Percentiles rank a stretch among this genome's conserved stretches.
phyloP scores from a whole-genome alignment of 1,140 invertebrate species.

The Hormaphis cornu region DNA sequence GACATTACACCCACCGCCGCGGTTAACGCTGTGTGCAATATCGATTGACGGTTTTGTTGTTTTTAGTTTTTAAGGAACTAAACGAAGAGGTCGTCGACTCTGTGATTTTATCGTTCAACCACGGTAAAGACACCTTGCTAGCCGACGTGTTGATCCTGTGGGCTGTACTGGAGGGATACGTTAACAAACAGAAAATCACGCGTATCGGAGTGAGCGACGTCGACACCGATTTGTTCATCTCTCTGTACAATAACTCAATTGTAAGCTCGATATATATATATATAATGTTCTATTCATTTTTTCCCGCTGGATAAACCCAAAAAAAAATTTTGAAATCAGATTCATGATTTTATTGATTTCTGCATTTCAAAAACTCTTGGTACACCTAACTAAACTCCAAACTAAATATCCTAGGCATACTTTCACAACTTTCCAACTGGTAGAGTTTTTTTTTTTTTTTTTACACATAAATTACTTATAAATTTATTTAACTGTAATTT shows the following conservation, averaged over 20 bases:
- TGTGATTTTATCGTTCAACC: constrained; percentile 57
- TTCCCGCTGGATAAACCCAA: background rate
- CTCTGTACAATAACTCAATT: constrained; percentile 65
- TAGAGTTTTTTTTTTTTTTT: too few relatives aligned
- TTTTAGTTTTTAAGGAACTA: constrained; percentile 61
- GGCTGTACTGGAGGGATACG: constrained; percentile 60
- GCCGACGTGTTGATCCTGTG: constrained; percentile 60
- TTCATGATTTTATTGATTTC: background rate
- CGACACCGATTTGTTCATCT: constrained; percentile 65
- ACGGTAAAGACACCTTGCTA: constrained; percentile 40
- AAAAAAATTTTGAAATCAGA: background rate
- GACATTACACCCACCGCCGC: background rate
- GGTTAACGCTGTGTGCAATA: too few relatives aligned
- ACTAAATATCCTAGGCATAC: too few relatives aligned
- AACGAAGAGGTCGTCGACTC: constrained; percentile 63
- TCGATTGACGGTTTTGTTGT: constrained; percentile 28
- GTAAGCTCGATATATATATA: constrained; percentile 42
- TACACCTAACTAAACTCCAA: background rate
- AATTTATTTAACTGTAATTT: background rate
- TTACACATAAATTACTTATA: too few relatives aligned
- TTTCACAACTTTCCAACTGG: too few relatives aligned
- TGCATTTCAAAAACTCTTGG: background rate
- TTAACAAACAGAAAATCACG: constrained; percentile 53
- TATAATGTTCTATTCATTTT: background rate
- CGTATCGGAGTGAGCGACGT: constrained; percentile 82